A percentile compares a stretch with the other conserved stretches of the same genome.
Evolutionary conservation across 2,113 vertebrate species (phyloP).

Genomic region (Morone saxatilis): DNA sequence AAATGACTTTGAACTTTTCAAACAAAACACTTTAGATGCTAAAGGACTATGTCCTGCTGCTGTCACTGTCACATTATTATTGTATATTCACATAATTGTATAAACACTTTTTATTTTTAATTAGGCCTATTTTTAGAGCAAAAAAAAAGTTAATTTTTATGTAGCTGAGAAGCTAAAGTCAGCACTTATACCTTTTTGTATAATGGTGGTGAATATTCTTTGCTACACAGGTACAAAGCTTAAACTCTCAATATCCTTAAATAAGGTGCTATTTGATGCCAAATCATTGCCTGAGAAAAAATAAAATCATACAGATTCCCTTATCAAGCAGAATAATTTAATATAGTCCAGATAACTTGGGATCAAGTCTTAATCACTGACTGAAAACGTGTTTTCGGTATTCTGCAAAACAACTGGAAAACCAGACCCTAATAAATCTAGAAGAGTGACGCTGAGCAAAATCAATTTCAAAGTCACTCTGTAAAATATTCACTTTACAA

Average conservation of each 20-base stretch:
- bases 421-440: slow-evolving; percentile 43
- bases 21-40: slow-evolving; percentile 65
- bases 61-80: slow-evolving; percentile 36
- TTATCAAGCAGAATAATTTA: slow-evolving; percentile 56
- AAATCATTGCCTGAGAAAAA: slow-evolving; percentile 32
- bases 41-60: slow-evolving; percentile 34
- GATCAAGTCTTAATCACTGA: slow-evolving; percentile 51
- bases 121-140: slow-evolving; percentile 57
- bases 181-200: slow-evolving; percentile 37
- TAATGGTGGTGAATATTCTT: slow-evolving; percentile 13
- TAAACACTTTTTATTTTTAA: slow-evolving; percentile 72
- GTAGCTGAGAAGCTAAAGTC: slow-evolving; percentile 44
- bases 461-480: slow-evolving; percentile 57
- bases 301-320: slow-evolving; percentile 26
- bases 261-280: slow-evolving; percentile 43
- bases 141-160: slow-evolving; percentile 37
- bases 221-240: slow-evolving; percentile 39
- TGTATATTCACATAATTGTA: slow-evolving; percentile 66
- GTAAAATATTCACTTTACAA: slow-evolving; percentile 59
- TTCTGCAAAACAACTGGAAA: slow-evolving; percentile 46
- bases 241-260: slow-evolving; percentile 11
- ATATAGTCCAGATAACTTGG: slow-evolving; percentile 61
- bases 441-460: slow-evolving; percentile 46
- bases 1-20: slow-evolving; percentile 81
- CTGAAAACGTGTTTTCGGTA: slow-evolving; percentile 37